Evolutionary conservation across 2,888 invertebrate species (phyloP), one percentile per base, ranked within the genome.

Genomic region (Homarus gammarus): DNA sequence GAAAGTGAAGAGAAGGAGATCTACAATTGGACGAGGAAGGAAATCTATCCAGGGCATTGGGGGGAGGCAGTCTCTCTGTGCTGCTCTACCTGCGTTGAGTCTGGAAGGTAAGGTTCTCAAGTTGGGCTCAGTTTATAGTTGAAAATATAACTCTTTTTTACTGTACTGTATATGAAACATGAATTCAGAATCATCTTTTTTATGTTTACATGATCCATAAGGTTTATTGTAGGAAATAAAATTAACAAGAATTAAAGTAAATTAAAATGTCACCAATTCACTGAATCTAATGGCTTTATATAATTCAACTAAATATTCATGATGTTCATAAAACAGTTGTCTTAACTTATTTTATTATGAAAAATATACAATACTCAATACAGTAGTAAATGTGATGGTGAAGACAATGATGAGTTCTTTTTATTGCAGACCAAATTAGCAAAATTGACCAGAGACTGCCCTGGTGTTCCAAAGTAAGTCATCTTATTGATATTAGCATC

Each of bases 1-100:
- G 6, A 86, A 86, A 40, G 68, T 86, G 1, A 86, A 86, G 78
- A 79, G 38, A 36, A 86, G 86, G 33, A 78, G 86, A 31, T 86
- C 86, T 10, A 86, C 86, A 1, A 33, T 86, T 33, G 78, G 86
- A 15, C 31, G 78, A 49, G 78, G 78, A 49, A 79, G 49, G 15
- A 70, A 31, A 38, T 64, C 78, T 3, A 33, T 40, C 6, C 78
- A 78, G 49, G 78, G 86, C 33, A 31, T 86, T 18, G 77, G 86
- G n/a, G 86, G 78, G n/a, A 64, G 86, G n/a, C 38, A 36, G 51
- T 86, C 86, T 2, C 64, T 86, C 22, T 78, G 49, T 70, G 40
- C 78, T 31, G 49, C 31, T 51, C 8, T 86, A 49, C 78, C 49
- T 22, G 36, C 70, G 31, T n/a, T 86, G 1, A 70, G 70, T 36